phyloP scores from a whole-genome alignment of 2,888 invertebrate species.

The Drosophila crucigera region DNA sequence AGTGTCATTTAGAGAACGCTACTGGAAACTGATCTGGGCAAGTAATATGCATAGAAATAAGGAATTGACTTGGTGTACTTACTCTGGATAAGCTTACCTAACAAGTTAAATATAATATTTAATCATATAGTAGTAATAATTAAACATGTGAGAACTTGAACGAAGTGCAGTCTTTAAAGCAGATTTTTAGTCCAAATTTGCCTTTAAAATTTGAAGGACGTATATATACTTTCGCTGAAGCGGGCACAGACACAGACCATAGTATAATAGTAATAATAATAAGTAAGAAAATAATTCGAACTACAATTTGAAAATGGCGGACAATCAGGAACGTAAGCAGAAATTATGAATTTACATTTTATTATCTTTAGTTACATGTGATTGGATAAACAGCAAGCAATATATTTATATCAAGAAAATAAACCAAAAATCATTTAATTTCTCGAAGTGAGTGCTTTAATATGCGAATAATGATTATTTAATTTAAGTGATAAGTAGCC shows the following conservation, averaged over 20 bases:
- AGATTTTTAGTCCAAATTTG: background rate
- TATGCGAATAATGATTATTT: too few relatives aligned
- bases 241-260: too few relatives aligned
- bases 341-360: background rate
- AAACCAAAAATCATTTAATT: background rate
- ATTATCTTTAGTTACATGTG: background rate
- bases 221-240: too few relatives aligned
- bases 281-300: background rate
- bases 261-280: background rate
- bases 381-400: background rate
- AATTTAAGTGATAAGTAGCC: too few relatives aligned
- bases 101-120: too few relatives aligned
- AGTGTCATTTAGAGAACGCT: background rate
- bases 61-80: background rate
- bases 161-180: background rate
- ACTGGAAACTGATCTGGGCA: background rate
- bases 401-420: background rate
- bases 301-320: background rate
- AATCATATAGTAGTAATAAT: background rate
- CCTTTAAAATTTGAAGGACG: background rate
- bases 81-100: background rate
- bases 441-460: background rate
- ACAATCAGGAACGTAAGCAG: background rate
- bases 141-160: too few relatives aligned
- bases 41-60: background rate